Base-by-base conservation (phyloP, 2,113 vertebrate genomes). In the Monopterus albus region DNA sequence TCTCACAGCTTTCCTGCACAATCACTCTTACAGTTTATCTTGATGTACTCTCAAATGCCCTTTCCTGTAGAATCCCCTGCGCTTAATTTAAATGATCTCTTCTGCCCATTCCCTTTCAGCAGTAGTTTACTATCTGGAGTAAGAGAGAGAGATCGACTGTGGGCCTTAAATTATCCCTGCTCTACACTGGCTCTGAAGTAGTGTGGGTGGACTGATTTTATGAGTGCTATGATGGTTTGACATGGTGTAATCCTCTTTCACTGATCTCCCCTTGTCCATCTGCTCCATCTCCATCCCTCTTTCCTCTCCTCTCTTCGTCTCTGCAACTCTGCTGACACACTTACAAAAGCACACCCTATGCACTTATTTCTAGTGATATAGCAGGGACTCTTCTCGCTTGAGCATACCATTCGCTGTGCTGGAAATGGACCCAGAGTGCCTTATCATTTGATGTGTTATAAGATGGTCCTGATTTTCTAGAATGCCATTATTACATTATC, bases 171-270 rank as follows among this genome's bases (percentile, higher is more conserved):
- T 88, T 73, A 86, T 87, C 88, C 84, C 74, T 72, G 84, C 81
- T 90, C 79, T 77, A 83, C 86, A 87, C 69, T 56, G 72, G 75
- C 66, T 78, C 72, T 8, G 63, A 57, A 75, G 75, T 81, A 31
- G 74, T 82, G 83, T 89, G 88, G 88, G 87, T 79, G 86, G 82
- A 90, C 90, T 84, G 83, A 91, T 86, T 90, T 87, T 85, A 86
- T 89, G 85, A 88, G 85, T 81, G 78, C 69, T 75, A 81, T 92
- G 91, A 91, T 91, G 87, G 88, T 91, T 90, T 91, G 91, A 90
- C 87, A 89, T 85, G 84, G 80, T 69, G 61, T 94, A 93, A 94
- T 93, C 92, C 92, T 92, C 92, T 93, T 93, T 92, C 43, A 33
- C 79, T 92, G 90, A 91, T 91, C 91, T 89, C 83, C 82, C 72